phyloP scores from a whole-genome alignment of 1,140 invertebrate species.

The Akabosia matsudoensis region DNA sequence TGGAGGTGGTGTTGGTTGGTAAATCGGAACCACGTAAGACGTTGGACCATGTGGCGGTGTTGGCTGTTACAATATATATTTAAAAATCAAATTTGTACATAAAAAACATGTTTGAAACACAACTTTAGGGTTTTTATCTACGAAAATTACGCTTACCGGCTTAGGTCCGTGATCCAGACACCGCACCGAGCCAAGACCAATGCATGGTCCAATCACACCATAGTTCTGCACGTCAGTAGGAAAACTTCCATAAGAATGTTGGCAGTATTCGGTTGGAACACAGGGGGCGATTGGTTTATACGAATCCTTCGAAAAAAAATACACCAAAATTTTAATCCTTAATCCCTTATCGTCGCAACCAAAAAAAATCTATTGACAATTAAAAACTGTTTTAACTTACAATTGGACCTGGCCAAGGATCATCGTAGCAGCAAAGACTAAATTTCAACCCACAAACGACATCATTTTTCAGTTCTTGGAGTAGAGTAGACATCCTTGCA shows the following conservation, averaged over 20 bases:
- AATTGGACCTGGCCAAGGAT: constrained; percentile 34
- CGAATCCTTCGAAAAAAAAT: constrained; percentile 33
- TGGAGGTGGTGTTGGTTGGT: constrained; percentile 14
- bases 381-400: constrained; percentile 40
- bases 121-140: neutral
- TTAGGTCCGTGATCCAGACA: constrained; percentile 27
- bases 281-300: constrained; percentile 27
- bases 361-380: neutral
- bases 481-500: neutral
- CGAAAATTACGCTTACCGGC: neutral
- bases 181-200: constrained; percentile 37
- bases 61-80: neutral
- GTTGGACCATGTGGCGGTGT: constrained; percentile 18
- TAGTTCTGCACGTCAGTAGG: constrained; percentile 42
- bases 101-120: too few relatives aligned
- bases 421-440: constrained; percentile 25
- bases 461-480: neutral
- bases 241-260: constrained; percentile 30
- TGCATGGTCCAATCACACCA: constrained; percentile 41
- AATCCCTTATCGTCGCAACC: neutral
- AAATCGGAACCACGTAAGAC: neutral
- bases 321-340: neutral
- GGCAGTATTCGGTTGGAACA: constrained; percentile 36
- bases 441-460: neutral
- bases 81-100: too few relatives aligned